Conservation (phyloP, 1,140 invertebrate genomes). For the Potamilus streckersoni region DNA sequence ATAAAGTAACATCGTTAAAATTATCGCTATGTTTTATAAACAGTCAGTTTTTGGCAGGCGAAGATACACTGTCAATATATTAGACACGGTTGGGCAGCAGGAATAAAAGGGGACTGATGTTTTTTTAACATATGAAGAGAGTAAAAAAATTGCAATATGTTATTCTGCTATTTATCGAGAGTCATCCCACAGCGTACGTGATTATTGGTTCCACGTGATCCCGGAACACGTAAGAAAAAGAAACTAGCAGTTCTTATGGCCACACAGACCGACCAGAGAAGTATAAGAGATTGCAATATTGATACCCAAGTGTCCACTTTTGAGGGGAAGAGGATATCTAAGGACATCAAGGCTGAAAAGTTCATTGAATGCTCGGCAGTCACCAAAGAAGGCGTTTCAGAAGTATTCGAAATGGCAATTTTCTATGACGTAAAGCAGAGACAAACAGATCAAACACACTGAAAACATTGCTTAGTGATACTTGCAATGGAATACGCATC, state of each 20-base stretch:
- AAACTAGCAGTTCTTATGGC: conserved; percentile 87
- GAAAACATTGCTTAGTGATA: background rate
- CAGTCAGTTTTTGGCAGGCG: conserved; percentile 3
- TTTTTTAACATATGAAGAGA: conserved; percentile 20
- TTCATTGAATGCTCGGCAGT: conserved; percentile 93
- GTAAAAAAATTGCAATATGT: conserved; percentile 97
- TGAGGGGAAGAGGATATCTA: conserved; percentile 81
- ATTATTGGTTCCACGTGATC: conserved; percentile 77
- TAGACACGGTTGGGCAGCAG: conserved; percentile 24
- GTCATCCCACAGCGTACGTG: conserved; percentile 97
- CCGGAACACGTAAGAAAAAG: conserved; percentile 71
- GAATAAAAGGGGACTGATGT: conserved; percentile 39
- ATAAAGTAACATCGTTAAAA: too few relatives aligned
- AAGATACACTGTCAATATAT: conserved; percentile 21
- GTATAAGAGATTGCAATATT: conserved; percentile 82
- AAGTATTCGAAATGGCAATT: conserved; percentile 89
- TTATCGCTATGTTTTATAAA: conserved; percentile 14
- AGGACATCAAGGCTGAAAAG: conserved; percentile 78
- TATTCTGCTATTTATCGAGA: conserved; percentile 98
- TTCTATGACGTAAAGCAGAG: conserved; percentile 75
- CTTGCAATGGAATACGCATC: too few relatives aligned
- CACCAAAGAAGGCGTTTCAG: conserved; percentile 90
- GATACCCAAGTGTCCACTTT: conserved; percentile 74
- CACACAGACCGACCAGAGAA: conserved; percentile 56
- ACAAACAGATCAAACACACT: conserved; percentile 44